phyloP scores from a whole-genome alignment of 1,140 invertebrate species.

The Samia ricini region DNA sequence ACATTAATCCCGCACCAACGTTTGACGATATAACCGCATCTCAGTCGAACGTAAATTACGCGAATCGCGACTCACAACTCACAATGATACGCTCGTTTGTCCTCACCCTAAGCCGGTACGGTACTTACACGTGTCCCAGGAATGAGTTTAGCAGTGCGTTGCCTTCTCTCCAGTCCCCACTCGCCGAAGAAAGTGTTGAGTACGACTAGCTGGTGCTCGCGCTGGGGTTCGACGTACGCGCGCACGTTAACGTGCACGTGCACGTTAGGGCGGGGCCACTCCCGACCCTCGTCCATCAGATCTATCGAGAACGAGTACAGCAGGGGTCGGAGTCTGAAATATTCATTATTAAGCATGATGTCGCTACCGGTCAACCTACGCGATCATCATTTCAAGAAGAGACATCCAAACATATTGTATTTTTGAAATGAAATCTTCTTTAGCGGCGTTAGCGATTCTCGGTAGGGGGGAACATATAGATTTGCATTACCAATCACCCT shows the following conservation, averaged over 20 bases:
- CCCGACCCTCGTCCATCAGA: conserved; percentile 40
- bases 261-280: conserved; percentile 37
- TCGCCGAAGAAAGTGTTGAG: conserved; percentile 52
- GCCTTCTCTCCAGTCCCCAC: conserved; percentile 56
- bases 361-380: neutral
- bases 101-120: no score
- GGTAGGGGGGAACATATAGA: no score
- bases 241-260: conserved; percentile 45
- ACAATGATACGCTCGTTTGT: no score
- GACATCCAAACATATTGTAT: no score
- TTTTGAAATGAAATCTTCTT: no score
- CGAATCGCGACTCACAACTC: no score
- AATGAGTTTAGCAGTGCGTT: conserved; percentile 50
- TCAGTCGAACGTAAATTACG: no score
- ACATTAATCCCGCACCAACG: no score
- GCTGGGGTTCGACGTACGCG: conserved; percentile 45
- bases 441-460: no score
- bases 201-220: conserved; percentile 48
- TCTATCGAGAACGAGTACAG: conserved; percentile 56
- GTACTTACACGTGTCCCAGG: conserved; percentile 33
- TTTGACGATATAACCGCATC: no score
- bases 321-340: conserved; percentile 49
- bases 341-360: neutral
- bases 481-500: no score
- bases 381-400: no score